A percentile compares a stretch with the other conserved stretches of the same genome.
Conservation (phyloP, 2,113 vertebrate genomes). For the Solea solea region DNA sequence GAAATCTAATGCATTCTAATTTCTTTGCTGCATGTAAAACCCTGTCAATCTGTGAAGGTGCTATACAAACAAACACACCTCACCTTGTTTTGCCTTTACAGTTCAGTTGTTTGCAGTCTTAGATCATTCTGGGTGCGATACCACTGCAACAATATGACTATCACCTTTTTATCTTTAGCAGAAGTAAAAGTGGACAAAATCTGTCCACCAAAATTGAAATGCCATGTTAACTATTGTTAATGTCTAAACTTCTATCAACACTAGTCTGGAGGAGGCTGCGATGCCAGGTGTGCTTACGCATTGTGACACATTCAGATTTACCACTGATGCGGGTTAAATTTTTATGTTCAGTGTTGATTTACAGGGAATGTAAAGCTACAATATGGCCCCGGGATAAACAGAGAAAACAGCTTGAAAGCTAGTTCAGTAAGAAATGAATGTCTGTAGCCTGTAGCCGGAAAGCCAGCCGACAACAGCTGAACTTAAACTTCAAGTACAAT, state of each 20-base stretch:
- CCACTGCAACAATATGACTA: not conserved
- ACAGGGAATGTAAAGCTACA: slow-evolving; percentile 20
- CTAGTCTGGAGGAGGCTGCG: not conserved
- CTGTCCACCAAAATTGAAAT: not conserved
- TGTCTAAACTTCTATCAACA: not conserved
- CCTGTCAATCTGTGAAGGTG: not conserved
- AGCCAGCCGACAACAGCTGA: not conserved
- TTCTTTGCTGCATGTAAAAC: not conserved
- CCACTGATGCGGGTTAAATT: slow-evolving; percentile 10
- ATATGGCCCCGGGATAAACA: slow-evolving; percentile 11
- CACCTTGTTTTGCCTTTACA: not conserved
- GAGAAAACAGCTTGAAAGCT: not conserved
- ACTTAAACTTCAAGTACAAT: slow-evolving; percentile 12
- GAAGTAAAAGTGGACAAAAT: not conserved
- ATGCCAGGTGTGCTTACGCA: slow-evolving; percentile 24
- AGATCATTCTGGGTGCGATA: not conserved
- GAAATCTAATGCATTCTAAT: not conserved
- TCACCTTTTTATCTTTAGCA: too few relatives aligned
- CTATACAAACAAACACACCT: not conserved
- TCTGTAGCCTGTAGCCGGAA: not conserved
- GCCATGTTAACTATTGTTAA: not conserved
- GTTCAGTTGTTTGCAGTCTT: not conserved
- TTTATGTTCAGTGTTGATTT: slow-evolving; percentile 17
- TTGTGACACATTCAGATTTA: slow-evolving; percentile 21
- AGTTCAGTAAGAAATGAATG: not conserved